These are phyloP conservation scores for Maccullochella peelii DNA, from an alignment of 2,113 vertebrate genomes.

Conservation along the genomic window DNA sequence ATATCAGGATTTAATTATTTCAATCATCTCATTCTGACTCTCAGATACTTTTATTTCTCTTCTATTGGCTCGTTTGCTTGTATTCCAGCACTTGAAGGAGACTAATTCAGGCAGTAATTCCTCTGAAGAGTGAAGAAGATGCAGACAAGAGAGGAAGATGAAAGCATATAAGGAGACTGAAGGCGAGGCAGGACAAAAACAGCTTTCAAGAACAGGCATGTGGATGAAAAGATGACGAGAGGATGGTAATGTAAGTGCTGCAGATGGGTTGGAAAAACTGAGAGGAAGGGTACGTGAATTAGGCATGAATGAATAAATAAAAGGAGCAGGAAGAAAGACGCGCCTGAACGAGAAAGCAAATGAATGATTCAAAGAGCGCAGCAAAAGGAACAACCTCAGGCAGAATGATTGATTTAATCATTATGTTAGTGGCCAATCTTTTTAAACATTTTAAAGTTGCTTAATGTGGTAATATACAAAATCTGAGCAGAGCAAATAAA, in stretches of 20 bases:
- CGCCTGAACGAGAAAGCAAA: conserved; percentile 21
- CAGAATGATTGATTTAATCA: conserved; percentile 26
- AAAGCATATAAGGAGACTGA: background rate
- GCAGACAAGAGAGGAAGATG: conserved; percentile 24
- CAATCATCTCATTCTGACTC: conserved; percentile 18
- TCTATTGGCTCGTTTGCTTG: background rate
- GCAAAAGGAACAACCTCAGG: conserved; percentile 12
- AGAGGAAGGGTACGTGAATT: conserved; percentile 1
- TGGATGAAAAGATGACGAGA: conserved; percentile 25
- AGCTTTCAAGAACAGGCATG: conserved; percentile 16
- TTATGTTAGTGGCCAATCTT: background rate
- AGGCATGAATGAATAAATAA: conserved; percentile 35
- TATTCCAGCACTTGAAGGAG: conserved; percentile 10
- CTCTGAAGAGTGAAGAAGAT: conserved; percentile 25
- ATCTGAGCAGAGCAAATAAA: background rate
- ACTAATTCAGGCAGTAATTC: background rate
- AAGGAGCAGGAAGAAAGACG: conserved; percentile 14
- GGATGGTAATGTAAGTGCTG: conserved; percentile 21
- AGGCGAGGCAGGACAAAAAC: background rate
- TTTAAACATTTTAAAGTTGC: background rate
- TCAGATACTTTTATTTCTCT: conserved; percentile 7
- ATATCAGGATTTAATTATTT: background rate
- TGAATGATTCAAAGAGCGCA: conserved; percentile 34
- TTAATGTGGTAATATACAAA: background rate
- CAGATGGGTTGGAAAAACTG: conserved; percentile 17